A percentile compares a stretch with the other conserved stretches of the same genome.
Conservation (phyloP, 2,888 invertebrate genomes). For the Acronicta aceris region DNA sequence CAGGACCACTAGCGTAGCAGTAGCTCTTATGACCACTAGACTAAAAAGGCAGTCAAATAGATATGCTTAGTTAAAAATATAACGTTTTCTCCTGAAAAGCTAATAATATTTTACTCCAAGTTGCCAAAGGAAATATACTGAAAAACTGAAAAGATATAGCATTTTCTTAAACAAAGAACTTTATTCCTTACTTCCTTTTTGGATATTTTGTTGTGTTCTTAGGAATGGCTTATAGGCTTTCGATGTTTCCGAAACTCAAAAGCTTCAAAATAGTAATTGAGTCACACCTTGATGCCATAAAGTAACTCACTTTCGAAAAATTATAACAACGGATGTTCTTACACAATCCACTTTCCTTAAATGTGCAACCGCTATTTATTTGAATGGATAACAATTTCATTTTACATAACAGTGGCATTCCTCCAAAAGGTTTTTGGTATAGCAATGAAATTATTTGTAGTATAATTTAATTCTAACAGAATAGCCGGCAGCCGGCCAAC, state of each 20-base stretch:
- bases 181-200: neutral
- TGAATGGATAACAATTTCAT: conserved; percentile 27
- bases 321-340: conserved; percentile 28
- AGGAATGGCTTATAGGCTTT: no score
- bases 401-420: conserved; percentile 38
- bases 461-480: conserved; percentile 12
- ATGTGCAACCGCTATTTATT: conserved; percentile 28
- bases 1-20: no score
- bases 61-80: no score
- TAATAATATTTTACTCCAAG: no score
- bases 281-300: conserved; percentile 25
- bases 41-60: no score
- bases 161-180: neutral
- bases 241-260: conserved; percentile 9
- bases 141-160: neutral
- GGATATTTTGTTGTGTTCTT: no score
- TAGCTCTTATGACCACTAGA: no score
- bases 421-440: conserved; percentile 14
- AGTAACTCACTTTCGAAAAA: conserved; percentile 37
- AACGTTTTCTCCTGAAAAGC: no score
- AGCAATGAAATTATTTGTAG: conserved; percentile 18
- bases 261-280: conserved; percentile 1
- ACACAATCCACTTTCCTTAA: conserved; percentile 45
- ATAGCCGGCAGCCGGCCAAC: neutral
- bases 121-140: no score